phyloP scores from a whole-genome alignment of 2,888 invertebrate genomes.

The Hypolimnas misippus region DNA sequence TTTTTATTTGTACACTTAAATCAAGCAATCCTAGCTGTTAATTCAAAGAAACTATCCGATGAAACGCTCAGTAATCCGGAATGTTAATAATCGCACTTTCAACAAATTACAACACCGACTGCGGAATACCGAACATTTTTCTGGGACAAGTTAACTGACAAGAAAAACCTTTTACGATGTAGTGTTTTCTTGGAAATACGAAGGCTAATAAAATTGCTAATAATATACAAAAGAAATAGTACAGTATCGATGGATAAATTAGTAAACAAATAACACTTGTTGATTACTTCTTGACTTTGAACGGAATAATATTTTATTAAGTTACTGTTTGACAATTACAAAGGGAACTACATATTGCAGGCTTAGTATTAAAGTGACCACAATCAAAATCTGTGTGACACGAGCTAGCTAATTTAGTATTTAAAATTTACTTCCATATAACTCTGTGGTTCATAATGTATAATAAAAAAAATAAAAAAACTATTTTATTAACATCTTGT shows the following conservation, averaged over 20 bases:
- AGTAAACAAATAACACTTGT: neutral
- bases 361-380: no score
- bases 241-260: neutral
- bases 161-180: conserved; percentile 34
- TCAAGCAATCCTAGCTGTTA: neutral
- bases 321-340: no score
- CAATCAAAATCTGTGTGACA: no score
- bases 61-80: conserved; percentile 38
- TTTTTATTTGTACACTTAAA: neutral
- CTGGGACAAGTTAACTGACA: conserved; percentile 33
- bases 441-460: no score
- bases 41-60: conserved; percentile 29
- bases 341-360: no score
- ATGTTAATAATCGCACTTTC: conserved; percentile 40
- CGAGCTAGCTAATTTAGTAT: no score
- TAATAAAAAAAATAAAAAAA: no score
- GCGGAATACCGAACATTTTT: conserved; percentile 38
- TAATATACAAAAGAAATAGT: no score
- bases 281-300: no score
- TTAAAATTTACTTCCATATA: no score
- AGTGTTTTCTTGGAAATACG: conserved; percentile 35
- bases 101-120: conserved; percentile 42
- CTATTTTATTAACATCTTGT: no score
- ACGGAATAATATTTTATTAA: no score
- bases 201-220: conserved; percentile 4